Conservation (phyloP, 37 sponge, comb jelly and placozoan genomes). For the Halisarca cf. caerulea region DNA sequence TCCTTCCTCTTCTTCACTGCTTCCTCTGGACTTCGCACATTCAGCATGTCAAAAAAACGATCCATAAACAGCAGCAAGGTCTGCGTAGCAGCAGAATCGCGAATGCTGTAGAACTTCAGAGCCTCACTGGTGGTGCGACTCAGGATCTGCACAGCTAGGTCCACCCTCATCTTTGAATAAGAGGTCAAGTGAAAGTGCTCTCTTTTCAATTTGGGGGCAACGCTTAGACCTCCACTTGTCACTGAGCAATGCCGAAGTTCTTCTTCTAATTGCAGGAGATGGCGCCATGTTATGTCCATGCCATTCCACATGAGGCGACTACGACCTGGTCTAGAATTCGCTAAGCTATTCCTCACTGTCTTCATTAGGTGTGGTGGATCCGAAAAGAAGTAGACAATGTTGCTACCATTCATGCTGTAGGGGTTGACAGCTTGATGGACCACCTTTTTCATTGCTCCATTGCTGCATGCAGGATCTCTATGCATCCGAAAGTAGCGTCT, state of each 20-base stretch:
- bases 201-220: not conserved
- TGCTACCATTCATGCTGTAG: not conserved
- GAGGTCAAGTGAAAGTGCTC: slow-evolving; percentile 10
- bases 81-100: slow-evolving; percentile 8
- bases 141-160: slow-evolving; percentile 6
- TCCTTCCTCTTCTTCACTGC: not conserved
- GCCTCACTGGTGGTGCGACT: slow-evolving; percentile 9
- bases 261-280: slow-evolving; percentile 1
- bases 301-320: slow-evolving; percentile 9
- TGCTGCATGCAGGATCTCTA: slow-evolving; percentile 21
- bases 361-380: slow-evolving; percentile 7
- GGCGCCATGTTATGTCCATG: slow-evolving; percentile 10
- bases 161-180: slow-evolving; percentile 3
- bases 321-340: not conserved
- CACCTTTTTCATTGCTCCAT: not conserved
- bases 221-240: not conserved
- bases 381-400: not conserved
- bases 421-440: slow-evolving; percentile 2
- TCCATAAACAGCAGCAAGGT: slow-evolving; percentile 7
- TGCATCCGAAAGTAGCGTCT: slow-evolving; percentile 12
- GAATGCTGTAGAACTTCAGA: not conserved
- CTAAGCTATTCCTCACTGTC: not conserved
- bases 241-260: not conserved
- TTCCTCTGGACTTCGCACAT: slow-evolving; percentile 10
- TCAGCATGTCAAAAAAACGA: slow-evolving; percentile 23